Base-by-base conservation (phyloP, 2,797 vertebrate genomes). In the Podargus strigoides region DNA sequence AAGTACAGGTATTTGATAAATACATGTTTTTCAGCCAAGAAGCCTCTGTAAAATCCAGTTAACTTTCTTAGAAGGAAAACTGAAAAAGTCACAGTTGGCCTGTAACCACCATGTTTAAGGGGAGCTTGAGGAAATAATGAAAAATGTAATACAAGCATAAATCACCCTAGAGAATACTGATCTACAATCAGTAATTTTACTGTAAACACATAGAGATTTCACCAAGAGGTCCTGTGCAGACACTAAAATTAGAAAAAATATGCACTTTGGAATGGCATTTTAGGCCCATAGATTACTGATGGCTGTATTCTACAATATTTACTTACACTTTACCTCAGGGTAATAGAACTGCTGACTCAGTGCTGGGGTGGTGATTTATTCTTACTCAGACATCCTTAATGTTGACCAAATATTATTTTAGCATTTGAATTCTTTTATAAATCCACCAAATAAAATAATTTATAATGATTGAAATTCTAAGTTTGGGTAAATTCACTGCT, bases 401-500 rank as follows among this genome's bases (percentile, higher is more conserved):
- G 76, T 96, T 94, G 63, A 84, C 60, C 78, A 53, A 81, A 72
- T 94, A 92, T 89, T 95, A 83, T 70, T 93, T 87, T 56, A 80
- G 26, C n/a, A 26, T 26, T 75, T 52, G 4, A 66, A 85, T 88
- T 85, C 6, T 52, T 56, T 93, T 94, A 55, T 92, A 69, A 84
- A 72, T 94, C 18, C 46, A 53, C 34, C 21, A 84, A 85, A 24
- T 89, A 63, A 94, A 96, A 63, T 87, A 76, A 69, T 89, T 36
- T 91, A 39, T 14, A 95, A n/a, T 92, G 9, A 59, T 74, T 23
- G 55, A 82, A 91, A 77, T 91, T 85, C 50, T 50, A 37, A 41
- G n/a, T 91, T 89, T 10, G 20, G 50, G 55, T 91, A 83, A 93
- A 94, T 87, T 81, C 34, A 26, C 32, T 89, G 87, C 37, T 89